Evolutionary conservation across 2,888 invertebrate genomes (phyloP), one percentile per base, ranked within the genome.

Genomic region (Monochamus alternatus): DNA sequence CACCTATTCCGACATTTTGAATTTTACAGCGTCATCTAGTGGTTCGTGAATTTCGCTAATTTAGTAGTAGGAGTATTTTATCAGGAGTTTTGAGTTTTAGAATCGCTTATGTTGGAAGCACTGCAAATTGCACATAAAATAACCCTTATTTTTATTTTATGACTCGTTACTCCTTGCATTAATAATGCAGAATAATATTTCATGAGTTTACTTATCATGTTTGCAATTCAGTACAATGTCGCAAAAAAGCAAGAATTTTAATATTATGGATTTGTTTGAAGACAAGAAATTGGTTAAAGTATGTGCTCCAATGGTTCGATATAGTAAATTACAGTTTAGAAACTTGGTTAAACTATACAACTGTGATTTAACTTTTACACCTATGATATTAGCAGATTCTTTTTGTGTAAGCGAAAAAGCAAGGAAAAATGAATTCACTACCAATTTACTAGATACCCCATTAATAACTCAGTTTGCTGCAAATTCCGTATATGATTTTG

Each of bases 221-320:
- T 38, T 38, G 7, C 4, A 38, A 2, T 47, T 9, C 22, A 55
- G 10, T 14, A n/a, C 5, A 58, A 62, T 66, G 59, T 38, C 44
- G 14, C 43, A 76, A 65, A 78, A 78, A 73, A 74, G 69, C 52
- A 10, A 78, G 67, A 78, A 80, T 47, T 67, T 71, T 52, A 89
- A 93, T 86, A 90, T 95, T 77, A 77, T 92, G 69, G 92, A 95
- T 66, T 87, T 97, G 70, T 95, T 97, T 85, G 87, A 89, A 74
- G 89, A 91, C 62, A 90, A 93, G 67, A 89, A 90, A 10, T 90
- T 94, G 84, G 90, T 96, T 3, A 95, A 94, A 89, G 92, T 97
- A 67, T 95, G 96, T 89, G 98, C 98, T 2, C 98, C 98, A 0
- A 98, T 98, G 98, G 98, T 98, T 55, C 92, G 98, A 84, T 98